Evolutionary conservation across 1,140 invertebrate genomes (phyloP).

Genomic region (Drosophila baimaii): DNA sequence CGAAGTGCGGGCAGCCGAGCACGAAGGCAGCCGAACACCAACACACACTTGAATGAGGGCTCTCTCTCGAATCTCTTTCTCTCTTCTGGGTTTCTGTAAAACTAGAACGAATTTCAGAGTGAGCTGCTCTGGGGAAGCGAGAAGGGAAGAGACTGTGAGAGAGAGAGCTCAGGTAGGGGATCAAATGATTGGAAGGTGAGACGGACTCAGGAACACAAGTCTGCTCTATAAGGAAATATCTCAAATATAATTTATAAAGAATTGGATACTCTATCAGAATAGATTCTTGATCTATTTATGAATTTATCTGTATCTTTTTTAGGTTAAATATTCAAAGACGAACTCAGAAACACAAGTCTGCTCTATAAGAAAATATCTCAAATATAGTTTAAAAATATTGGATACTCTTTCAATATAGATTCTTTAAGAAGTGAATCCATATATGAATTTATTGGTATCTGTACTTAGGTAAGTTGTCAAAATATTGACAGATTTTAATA

Average conservation of each 20-base stretch:
- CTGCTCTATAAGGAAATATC: not conserved
- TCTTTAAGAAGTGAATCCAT: too few species aligned
- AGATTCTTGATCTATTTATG: too few species aligned
- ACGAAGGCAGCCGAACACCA: constrained; percentile 26
- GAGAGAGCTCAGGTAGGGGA: constrained; percentile 18
- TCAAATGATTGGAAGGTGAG: constrained; percentile 30
- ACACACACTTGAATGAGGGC: constrained; percentile 2
- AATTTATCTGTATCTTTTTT: too few species aligned
- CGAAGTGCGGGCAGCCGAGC: constrained; percentile 39
- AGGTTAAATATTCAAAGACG: too few species aligned
- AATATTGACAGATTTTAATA: too few species aligned
- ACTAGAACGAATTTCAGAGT: constrained; percentile 70
- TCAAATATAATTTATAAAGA: not conserved
- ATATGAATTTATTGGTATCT: too few species aligned
- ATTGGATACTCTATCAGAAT: not conserved
- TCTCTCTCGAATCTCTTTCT: constrained; percentile 14
- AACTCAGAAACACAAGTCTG: constrained; percentile 7
- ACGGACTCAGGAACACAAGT: constrained; percentile 5
- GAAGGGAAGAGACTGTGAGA: not conserved
- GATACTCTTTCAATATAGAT: not conserved
- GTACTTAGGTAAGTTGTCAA: too few species aligned
- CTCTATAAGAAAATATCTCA: not conserved
- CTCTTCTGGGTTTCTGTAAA: constrained; percentile 51
- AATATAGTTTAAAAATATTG: not conserved
- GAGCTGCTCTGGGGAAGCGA: constrained; percentile 24